Conservation (phyloP, 2,797 vertebrate species). For the Capromys pilorides region DNA sequence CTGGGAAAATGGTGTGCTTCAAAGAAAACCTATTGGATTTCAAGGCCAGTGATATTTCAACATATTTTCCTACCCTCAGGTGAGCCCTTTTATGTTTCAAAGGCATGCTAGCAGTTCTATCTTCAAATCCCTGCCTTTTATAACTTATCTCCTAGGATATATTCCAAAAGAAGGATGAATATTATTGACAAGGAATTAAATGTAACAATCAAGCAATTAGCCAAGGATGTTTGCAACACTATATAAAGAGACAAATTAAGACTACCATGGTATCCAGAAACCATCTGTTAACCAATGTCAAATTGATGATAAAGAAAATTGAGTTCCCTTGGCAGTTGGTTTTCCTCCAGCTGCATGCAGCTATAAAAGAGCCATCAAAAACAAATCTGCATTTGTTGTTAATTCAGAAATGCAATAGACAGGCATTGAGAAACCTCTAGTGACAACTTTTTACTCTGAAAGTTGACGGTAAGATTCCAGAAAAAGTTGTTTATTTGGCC, state of each 20-base stretch:
- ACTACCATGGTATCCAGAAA: slow-evolving; percentile 82
- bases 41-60: background rate
- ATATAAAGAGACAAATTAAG: slow-evolving; percentile 85
- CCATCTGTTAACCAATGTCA: slow-evolving; percentile 87
- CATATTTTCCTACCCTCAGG: background rate
- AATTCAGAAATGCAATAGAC: slow-evolving; percentile 79
- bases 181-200: slow-evolving; percentile 84
- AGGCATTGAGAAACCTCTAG: slow-evolving; percentile 72
- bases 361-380: slow-evolving; percentile 86
- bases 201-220: slow-evolving; percentile 87
- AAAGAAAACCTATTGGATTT: slow-evolving; percentile 29
- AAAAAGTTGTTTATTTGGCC: slow-evolving; percentile 11
- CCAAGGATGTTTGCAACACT: slow-evolving; percentile 81
- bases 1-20: background rate
- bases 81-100: slow-evolving; percentile 60
- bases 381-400: slow-evolving; percentile 81
- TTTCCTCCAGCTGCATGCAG: slow-evolving; percentile 83
- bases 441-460: slow-evolving; percentile 69
- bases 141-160: slow-evolving; percentile 79
- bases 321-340: slow-evolving; percentile 83
- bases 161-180: slow-evolving; percentile 82
- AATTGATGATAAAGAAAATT: slow-evolving; percentile 87
- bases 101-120: slow-evolving; percentile 33
- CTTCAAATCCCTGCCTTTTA: slow-evolving; percentile 78
- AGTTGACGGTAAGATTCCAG: slow-evolving; percentile 54